These are phyloP conservation scores for Dromius quadrimaculatus DNA, from an alignment of 2,888 invertebrate genomes.

Conservation along the genomic window DNA sequence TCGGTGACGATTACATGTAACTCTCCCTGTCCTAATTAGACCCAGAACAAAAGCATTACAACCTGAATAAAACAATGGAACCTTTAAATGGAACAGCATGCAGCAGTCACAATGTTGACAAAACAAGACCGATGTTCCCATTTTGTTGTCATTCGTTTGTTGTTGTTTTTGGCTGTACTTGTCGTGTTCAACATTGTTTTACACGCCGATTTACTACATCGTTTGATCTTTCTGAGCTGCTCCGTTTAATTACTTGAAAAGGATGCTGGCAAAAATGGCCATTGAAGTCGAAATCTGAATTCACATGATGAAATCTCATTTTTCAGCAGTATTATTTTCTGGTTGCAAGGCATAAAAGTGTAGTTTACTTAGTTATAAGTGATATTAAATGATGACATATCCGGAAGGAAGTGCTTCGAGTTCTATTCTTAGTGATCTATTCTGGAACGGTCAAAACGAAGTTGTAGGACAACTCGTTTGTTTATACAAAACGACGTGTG, in stretches of 20 bases:
- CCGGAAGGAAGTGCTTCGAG: too few species aligned
- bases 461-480: too few species aligned
- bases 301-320: too few species aligned
- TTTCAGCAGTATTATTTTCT: too few species aligned
- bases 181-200: not conserved
- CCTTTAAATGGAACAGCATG: not conserved
- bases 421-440: too few species aligned
- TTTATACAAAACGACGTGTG: slow-evolving; percentile 1
- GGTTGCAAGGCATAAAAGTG: too few species aligned
- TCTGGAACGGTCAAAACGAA: too few species aligned
- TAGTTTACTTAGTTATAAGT: too few species aligned
- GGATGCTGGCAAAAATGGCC: too few species aligned
- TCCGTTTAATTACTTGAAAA: slow-evolving; percentile 1
- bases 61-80: slow-evolving; percentile 4
- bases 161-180: not conserved
- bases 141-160: not conserved
- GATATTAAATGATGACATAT: too few species aligned
- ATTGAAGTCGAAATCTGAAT: too few species aligned
- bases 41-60: slow-evolving; percentile 1
- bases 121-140: slow-evolving; percentile 6
- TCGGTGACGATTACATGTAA: too few species aligned
- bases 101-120: not conserved
- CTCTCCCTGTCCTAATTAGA: not conserved
- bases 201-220: slow-evolving; percentile 1
- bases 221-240: not conserved